Evolutionary conservation across 35 echinoderm and acorn worm species (phyloP), one percentile per base, ranked within the genome.

Genomic region (Apostichopus parvimensis): DNA sequence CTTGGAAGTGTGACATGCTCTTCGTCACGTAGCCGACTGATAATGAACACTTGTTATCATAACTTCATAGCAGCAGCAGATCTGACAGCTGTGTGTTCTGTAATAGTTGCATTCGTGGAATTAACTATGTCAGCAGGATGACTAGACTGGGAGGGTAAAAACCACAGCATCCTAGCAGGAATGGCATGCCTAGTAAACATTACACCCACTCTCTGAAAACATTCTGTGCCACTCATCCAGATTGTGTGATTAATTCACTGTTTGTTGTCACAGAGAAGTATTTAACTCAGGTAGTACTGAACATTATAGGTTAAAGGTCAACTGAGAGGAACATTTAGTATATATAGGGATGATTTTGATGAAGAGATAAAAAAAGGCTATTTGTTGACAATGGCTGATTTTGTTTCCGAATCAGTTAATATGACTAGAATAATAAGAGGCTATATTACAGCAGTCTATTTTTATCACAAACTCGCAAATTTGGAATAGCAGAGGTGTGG

Each of bases 21-120:
- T 18, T 14, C 18, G 79, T 82, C 79, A 82, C 79, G 79, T 82
- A 82, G 79, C 79, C 54, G 34, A 82, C 18, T 55, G 79, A 82
- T 82, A 82, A 82, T 82, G 25, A 82, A 68, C 64, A 68, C 55
- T 56, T 82, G 79, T 82, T 82, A 82, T 82, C 79, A 82, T 55
- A 54, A 53, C 12, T 56, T 82, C 79, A 54, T 56, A 53, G 34
- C 79, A 82, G 34, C 54, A 82, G 34, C 45, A 12, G 22, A 9
- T 1, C 8, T 82, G 79, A 54, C 79, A 82, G 79, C 79, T 82
- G 79, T 54, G 34, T 45, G 79, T 55, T 54, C 79, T 82, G 54
- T 53, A 82, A 53, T 55, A 82, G 79, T 7, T 68, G 13, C 64
- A 9, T 68, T 68, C 64, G 18, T 11, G 6, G 64, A 68, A 68